A percentile compares a stretch with the other conserved stretches of the same genome.
These are phyloP conservation scores for Apocheima hispidaria DNA, from an alignment of 2,888 invertebrate species.

Conservation along the genomic window DNA sequence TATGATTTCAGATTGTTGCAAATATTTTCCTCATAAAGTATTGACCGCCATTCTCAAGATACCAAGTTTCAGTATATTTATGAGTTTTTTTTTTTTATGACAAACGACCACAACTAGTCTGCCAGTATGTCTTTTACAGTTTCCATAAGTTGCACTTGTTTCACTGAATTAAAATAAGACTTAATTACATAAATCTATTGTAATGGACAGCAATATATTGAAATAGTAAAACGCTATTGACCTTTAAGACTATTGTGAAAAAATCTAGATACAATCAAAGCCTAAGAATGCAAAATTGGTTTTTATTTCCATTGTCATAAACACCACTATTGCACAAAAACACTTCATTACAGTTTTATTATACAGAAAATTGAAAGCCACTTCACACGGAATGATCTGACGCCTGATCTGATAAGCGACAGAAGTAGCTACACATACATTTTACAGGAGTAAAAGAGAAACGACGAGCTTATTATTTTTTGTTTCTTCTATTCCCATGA, in stretches of 20 bases:
- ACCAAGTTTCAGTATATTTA: not conserved
- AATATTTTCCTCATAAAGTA: not conserved
- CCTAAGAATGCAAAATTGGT: conserved; percentile 6
- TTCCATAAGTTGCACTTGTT: conserved; percentile 42
- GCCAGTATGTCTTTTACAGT: conserved; percentile 35
- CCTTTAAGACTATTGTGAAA: conserved; percentile 27
- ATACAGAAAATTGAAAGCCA: conserved; percentile 30
- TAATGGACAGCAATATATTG: conserved; percentile 41
- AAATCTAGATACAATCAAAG: conserved; percentile 21
- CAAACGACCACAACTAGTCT: conserved; percentile 31
- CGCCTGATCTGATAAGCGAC: too few relatives aligned
- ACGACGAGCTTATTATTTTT: too few relatives aligned
- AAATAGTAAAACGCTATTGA: conserved; percentile 22
- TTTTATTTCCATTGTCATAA: not conserved
- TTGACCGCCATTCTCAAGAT: conserved; percentile 5
- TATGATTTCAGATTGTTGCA: conserved; percentile 2
- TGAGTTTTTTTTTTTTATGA: not conserved
- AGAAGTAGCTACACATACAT: too few relatives aligned
- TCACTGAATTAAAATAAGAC: conserved; percentile 34
- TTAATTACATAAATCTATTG: conserved; percentile 36
- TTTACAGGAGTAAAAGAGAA: too few relatives aligned
- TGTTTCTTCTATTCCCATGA: too few relatives aligned
- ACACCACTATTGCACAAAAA: conserved; percentile 1
- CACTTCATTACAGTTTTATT: conserved; percentile 8
- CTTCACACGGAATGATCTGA: too few relatives aligned